Conservation (phyloP, 2,113 vertebrate genomes). For the Megalops atlanticus region DNA sequence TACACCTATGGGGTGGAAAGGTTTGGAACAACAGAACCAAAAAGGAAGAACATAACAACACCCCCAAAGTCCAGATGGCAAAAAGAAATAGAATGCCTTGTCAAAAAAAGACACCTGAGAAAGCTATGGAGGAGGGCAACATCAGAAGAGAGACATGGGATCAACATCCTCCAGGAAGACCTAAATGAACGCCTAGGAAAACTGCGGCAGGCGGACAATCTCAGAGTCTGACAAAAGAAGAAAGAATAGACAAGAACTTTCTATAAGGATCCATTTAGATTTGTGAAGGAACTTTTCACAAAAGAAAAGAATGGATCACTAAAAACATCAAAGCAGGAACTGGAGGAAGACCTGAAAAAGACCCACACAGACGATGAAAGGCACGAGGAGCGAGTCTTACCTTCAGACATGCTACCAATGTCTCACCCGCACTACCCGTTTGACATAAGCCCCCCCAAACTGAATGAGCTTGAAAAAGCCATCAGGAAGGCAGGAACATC, state of each 20-base stretch:
- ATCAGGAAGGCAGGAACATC: too few species aligned
- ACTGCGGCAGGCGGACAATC: background rate
- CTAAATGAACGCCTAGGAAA: background rate
- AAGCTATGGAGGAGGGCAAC: background rate
- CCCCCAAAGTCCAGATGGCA: background rate
- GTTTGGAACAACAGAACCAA: conserved; percentile 1
- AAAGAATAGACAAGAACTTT: conserved; percentile 20
- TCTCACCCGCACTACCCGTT: too few species aligned
- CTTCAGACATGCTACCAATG: too few species aligned
- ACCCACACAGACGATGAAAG: too few species aligned
- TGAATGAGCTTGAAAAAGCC: too few species aligned
- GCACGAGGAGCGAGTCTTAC: too few species aligned
- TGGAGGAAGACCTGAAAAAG: too few species aligned
- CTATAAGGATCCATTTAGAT: conserved; percentile 9
- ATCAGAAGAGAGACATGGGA: background rate
- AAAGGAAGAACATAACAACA: background rate
- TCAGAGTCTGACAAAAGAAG: background rate
- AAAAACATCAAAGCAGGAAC: too few species aligned
- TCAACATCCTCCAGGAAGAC: background rate
- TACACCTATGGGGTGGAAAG: conserved; percentile 20
- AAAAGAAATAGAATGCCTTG: background rate
- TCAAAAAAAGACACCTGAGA: background rate
- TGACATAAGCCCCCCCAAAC: too few species aligned
- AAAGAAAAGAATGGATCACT: too few species aligned
- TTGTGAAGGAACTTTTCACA: conserved; percentile 22